phyloP scores from a whole-genome alignment of 2,888 invertebrate genomes.

The Acrocyrtus sp. region DNA sequence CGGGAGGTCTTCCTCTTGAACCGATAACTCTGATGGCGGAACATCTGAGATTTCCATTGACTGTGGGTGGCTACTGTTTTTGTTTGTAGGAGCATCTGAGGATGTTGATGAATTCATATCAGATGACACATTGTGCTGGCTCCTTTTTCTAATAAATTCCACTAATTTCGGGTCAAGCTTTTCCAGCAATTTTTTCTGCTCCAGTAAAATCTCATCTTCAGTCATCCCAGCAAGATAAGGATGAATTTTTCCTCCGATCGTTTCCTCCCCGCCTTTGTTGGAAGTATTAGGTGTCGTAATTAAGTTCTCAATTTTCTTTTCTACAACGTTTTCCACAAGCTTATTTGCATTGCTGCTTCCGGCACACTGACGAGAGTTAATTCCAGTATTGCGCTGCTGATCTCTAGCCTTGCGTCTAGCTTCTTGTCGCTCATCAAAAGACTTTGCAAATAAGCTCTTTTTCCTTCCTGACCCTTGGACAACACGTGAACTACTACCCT shows the following conservation, averaged over 20 bases:
- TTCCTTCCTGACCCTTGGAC: conserved; percentile 27
- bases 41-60: conserved; percentile 17
- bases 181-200: conserved; percentile 75
- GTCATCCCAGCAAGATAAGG: conserved; percentile 71
- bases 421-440: conserved; percentile 44
- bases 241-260: conserved; percentile 36
- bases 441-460: conserved; percentile 63
- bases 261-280: neutral
- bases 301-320: neutral
- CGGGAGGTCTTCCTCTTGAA: conserved; percentile 64
- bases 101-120: neutral
- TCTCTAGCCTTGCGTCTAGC: neutral
- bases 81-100: conserved; percentile 17
- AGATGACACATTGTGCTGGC: no score
- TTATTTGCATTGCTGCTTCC: neutral
- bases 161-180: conserved; percentile 76
- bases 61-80: neutral
- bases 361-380: no score
- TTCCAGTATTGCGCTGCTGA: no score
- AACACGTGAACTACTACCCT: no score
- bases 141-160: conserved; percentile 72
- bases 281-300: neutral
- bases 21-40: conserved; percentile 30
- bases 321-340: neutral
- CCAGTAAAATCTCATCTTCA: conserved; percentile 78